Percentiles rank a stretch among this genome's conserved stretches.
Conservation (phyloP, 2,797 vertebrate genomes). For the Enteromius argenteus region DNA sequence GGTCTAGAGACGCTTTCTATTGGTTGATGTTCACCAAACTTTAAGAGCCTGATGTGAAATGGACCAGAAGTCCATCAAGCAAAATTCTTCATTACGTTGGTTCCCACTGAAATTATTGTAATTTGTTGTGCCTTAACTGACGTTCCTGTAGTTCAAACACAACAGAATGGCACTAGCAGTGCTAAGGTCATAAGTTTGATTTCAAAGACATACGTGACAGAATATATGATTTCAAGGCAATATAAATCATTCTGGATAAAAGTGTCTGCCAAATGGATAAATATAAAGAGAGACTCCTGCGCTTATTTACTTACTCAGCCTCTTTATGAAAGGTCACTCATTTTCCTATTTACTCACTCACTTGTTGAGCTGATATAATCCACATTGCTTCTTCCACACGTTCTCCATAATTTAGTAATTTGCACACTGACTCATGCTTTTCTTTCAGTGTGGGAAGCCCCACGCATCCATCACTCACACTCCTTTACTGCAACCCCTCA, state of each 20-base stretch:
- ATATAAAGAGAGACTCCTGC: background rate
- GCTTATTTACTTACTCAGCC: background rate
- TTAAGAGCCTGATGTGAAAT: background rate
- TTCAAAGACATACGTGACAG: background rate
- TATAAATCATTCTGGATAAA: background rate
- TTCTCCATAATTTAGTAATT: slow-evolving; percentile 26
- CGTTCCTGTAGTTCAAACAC: background rate
- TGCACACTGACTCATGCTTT: slow-evolving; percentile 39
- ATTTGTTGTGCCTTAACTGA: background rate
- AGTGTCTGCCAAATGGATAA: background rate
- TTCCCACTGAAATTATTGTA: background rate
- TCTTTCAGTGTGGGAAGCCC: slow-evolving; percentile 46
- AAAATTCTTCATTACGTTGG: background rate
- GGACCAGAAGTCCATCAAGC: background rate
- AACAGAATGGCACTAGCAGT: no score
- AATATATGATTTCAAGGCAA: background rate
- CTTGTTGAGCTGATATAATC: slow-evolving; percentile 35
- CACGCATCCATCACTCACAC: slow-evolving; percentile 47
- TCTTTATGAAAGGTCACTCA: background rate
- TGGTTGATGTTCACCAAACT: background rate
- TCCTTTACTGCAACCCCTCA: slow-evolving; percentile 19
- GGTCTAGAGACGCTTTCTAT: background rate
- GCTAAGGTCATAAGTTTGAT: background rate
- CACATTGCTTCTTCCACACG: slow-evolving; percentile 26
- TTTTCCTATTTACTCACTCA: slow-evolving; percentile 9